Conservation (phyloP, 1,140 invertebrate genomes). For the Danaus melanippus region DNA sequence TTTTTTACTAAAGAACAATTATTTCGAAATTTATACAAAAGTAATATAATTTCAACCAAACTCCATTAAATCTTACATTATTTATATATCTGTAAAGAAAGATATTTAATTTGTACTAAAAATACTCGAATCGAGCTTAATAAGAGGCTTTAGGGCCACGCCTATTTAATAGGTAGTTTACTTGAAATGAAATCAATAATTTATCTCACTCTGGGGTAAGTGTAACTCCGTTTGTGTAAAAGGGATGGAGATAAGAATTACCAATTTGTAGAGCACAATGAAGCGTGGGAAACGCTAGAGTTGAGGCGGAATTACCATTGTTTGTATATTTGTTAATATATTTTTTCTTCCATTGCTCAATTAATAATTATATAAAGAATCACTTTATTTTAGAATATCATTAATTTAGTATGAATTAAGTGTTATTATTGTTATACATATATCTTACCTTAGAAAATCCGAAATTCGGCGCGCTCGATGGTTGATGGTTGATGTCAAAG, state of each 20-base stretch:
- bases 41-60: too few relatives aligned
- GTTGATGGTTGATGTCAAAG: slow-evolving; percentile 83
- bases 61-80: too few relatives aligned
- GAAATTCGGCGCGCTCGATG: slow-evolving; percentile 88
- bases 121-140: slow-evolving; percentile 46
- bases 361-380: too few relatives aligned
- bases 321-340: too few relatives aligned
- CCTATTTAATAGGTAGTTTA: slow-evolving; percentile 46
- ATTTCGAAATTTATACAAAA: too few relatives aligned
- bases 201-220: slow-evolving; percentile 24
- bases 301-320: too few relatives aligned
- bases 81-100: too few relatives aligned
- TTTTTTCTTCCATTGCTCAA: too few relatives aligned
- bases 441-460: slow-evolving; percentile 91
- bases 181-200: slow-evolving; percentile 37
- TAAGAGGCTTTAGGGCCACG: slow-evolving; percentile 46
- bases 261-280: slow-evolving; percentile 26
- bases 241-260: slow-evolving; percentile 24
- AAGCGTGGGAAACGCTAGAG: slow-evolving; percentile 28
- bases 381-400: too few relatives aligned
- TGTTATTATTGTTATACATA: neutral
- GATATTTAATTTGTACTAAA: slow-evolving; percentile 37
- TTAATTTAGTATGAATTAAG: too few relatives aligned
- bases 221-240: slow-evolving; percentile 17
- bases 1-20: too few relatives aligned